Evolutionary conservation across 2,888 invertebrate species (phyloP).

Genomic region (Drosophila nigritarsus): DNA sequence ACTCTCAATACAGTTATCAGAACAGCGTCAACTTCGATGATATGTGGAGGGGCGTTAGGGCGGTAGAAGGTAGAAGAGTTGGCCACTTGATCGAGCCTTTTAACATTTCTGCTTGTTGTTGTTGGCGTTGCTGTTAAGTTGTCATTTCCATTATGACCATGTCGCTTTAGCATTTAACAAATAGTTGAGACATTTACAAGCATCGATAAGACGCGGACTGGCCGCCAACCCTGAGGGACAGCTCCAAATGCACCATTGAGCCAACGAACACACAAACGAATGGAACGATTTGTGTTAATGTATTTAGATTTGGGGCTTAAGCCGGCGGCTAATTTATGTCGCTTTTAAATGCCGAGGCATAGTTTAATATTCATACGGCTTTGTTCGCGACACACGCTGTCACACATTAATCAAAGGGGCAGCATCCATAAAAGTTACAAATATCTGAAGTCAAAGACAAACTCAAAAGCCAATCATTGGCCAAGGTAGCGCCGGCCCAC

Average conservation of each 20-base stretch:
- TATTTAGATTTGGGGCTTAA: constrained; percentile 52
- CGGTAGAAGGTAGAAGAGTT: not conserved
- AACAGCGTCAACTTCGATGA: constrained; percentile 42
- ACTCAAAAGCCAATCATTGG: constrained; percentile 29
- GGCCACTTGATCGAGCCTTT: constrained; percentile 72
- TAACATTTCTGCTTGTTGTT: constrained; percentile 54
- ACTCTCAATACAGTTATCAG: constrained; percentile 84
- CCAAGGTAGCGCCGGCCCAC: constrained; percentile 58
- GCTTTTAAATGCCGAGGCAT: constrained; percentile 64
- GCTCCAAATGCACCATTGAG: constrained; percentile 36
- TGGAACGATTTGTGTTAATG: constrained; percentile 73
- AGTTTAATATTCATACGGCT: constrained; percentile 73
- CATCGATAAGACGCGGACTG: constrained; percentile 66
- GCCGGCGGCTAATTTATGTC: constrained; percentile 70
- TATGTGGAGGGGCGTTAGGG: constrained; percentile 1
- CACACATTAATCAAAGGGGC: constrained; percentile 71
- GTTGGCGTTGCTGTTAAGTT: constrained; percentile 70
- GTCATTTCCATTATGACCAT: constrained; percentile 83
- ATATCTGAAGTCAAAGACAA: constrained; percentile 45
- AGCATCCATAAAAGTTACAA: constrained; percentile 65
- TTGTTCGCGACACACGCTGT: constrained; percentile 33
- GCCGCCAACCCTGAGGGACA: constrained; percentile 2
- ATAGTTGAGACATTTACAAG: constrained; percentile 84
- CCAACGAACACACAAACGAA: constrained; percentile 36
- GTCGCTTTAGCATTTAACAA: constrained; percentile 84